A percentile compares a stretch with the other conserved stretches of the same genome.
Evolutionary conservation across 1,140 invertebrate species (phyloP).

Genomic region (Hyles vespertilio): DNA sequence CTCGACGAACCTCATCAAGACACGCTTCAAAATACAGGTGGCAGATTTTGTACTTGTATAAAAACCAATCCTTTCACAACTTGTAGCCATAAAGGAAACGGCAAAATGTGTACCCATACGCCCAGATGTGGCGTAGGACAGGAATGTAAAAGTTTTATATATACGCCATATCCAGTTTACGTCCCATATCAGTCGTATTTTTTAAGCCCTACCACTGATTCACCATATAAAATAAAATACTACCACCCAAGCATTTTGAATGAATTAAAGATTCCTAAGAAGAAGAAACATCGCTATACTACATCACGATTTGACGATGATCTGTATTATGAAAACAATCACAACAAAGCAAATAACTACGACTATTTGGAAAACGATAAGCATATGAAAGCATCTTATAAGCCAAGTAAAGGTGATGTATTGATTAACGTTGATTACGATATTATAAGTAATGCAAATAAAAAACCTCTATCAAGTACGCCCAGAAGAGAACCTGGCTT

Average conservation of each 20-base stretch:
- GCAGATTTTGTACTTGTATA: not conserved
- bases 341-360: slow-evolving; percentile 4
- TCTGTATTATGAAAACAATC: slow-evolving; percentile 27
- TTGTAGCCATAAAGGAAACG: slow-evolving; percentile 7
- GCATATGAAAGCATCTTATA: slow-evolving; percentile 4
- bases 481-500: slow-evolving; percentile 9
- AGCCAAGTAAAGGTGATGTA: slow-evolving; percentile 10
- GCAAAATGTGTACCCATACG: slow-evolving; percentile 9
- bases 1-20: not conserved
- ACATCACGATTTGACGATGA: slow-evolving; percentile 12
- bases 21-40: not conserved
- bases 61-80: not conserved
- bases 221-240: slow-evolving; percentile 12
- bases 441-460: slow-evolving; percentile 3
- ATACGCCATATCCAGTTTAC: slow-evolving; percentile 9
- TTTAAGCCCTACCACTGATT: slow-evolving; percentile 7
- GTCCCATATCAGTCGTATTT: slow-evolving; percentile 21
- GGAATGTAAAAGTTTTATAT: not conserved
- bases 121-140: not conserved
- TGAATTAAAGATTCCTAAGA: slow-evolving; percentile 19
- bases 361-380: slow-evolving; percentile 5
- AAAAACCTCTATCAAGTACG: not conserved
- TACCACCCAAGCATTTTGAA: slow-evolving; percentile 19
- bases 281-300: slow-evolving; percentile 20
- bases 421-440: slow-evolving; percentile 14